A percentile compares a stretch with the other conserved stretches of the same genome.
Evolutionary conservation across 2,113 vertebrate genomes (phyloP).

Genomic region (Oreotrochilus melanogaster): DNA sequence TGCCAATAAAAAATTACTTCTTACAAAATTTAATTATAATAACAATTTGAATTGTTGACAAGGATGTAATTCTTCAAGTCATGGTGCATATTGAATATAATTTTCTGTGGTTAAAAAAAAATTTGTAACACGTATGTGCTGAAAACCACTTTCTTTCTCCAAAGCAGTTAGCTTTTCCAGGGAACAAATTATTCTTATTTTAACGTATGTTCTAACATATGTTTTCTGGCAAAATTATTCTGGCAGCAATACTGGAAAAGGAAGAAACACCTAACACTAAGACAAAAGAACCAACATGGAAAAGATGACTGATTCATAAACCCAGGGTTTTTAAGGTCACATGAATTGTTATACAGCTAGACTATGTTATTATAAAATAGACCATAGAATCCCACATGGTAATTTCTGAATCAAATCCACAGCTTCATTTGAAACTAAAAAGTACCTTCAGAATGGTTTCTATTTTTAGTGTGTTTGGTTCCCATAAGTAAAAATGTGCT

Average conservation of each 20-base stretch:
- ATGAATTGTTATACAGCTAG: not conserved
- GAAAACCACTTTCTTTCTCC: not conserved
- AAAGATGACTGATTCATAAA: not conserved
- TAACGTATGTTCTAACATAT: not conserved
- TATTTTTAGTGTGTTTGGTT: not conserved
- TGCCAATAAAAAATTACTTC: not conserved
- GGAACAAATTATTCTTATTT: not conserved
- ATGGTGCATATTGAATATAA: not conserved
- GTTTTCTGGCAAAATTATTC: constrained; percentile 25
- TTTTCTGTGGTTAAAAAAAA: not conserved
- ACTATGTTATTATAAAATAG: not conserved
- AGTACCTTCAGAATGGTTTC: not conserved
- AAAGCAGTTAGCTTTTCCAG: not conserved
- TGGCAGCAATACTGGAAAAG: not conserved
- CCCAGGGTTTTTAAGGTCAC: not conserved
- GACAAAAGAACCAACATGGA: not conserved
- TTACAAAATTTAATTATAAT: not conserved
- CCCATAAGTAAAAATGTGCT: not conserved
- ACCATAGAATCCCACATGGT: not conserved
- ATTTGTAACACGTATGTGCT: not conserved
- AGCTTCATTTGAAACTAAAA: not conserved
- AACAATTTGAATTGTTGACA: not conserved
- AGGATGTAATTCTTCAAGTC: not conserved
- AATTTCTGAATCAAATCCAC: not conserved
- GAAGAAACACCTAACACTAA: constrained; percentile 5